Conservation (phyloP, 2,888 invertebrate genomes). For the Leptarthrus brevirostris region DNA sequence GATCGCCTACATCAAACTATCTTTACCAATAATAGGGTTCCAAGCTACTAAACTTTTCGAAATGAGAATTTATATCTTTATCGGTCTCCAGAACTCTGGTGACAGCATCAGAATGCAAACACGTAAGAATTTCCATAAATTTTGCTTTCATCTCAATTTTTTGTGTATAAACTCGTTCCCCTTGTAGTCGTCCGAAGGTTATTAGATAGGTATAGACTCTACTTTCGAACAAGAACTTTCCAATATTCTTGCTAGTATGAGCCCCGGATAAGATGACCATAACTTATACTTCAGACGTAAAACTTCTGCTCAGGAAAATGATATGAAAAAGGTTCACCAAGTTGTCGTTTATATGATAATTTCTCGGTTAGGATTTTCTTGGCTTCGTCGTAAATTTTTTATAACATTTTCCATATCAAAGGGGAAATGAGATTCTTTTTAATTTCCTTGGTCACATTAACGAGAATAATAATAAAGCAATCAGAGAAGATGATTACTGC, state of each 20-base stretch:
- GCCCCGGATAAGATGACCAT: constrained; percentile 35
- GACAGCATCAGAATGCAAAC: constrained; percentile 24
- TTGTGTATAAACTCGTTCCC: not conserved
- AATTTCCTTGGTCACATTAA: constrained; percentile 8
- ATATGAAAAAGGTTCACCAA: constrained; percentile 36
- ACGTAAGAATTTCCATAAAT: constrained; percentile 25
- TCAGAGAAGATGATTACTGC: too few relatives aligned
- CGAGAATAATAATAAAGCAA: too few relatives aligned
- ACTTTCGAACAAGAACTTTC: constrained; percentile 36
- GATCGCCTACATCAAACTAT: too few relatives aligned
- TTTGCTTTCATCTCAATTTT: constrained; percentile 27
- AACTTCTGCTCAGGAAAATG: constrained; percentile 22
- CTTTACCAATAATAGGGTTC: too few relatives aligned
- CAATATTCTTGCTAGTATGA: constrained; percentile 21
- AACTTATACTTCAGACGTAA: constrained; percentile 25
- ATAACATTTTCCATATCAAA: not conserved
- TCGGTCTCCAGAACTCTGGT: constrained; percentile 5
- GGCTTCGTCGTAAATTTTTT: constrained; percentile 35
- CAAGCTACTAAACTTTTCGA: not conserved
- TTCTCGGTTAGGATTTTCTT: constrained; percentile 27
- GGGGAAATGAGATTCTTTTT: not conserved
- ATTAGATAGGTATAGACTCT: constrained; percentile 9
- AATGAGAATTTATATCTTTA: constrained; percentile 26
- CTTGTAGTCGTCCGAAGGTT: not conserved
- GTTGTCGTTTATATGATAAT: constrained; percentile 37